A percentile compares a stretch with the other conserved stretches of the same genome.
phyloP scores from a whole-genome alignment of 2,888 invertebrate genomes.

The Gerris lacustris region DNA sequence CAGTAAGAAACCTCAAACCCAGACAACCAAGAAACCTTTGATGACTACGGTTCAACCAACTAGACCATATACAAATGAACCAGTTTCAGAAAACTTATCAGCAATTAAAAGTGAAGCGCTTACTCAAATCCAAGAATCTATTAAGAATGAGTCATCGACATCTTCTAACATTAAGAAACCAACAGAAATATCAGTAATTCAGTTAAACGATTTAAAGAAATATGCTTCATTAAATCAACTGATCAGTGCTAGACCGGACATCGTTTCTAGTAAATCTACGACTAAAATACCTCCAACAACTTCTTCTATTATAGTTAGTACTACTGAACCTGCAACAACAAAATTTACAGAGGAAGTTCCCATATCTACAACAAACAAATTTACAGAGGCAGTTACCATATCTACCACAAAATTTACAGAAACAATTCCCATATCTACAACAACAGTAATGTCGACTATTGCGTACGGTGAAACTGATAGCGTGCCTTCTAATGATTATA shows the following conservation, averaged over 20 bases:
- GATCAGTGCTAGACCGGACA: not conserved
- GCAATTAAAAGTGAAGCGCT: not conserved
- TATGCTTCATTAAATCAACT: not conserved
- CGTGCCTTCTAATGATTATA: not conserved
- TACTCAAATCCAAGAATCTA: not conserved
- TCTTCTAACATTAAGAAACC: not conserved
- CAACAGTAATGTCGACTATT: not conserved
- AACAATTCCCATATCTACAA: not conserved
- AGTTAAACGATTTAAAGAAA: not conserved
- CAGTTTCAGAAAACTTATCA: not conserved
- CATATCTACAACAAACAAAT: not conserved
- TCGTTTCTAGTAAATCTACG: not conserved
- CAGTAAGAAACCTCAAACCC: constrained; percentile 10
- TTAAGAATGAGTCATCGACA: not conserved
- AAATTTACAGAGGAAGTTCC: not conserved
- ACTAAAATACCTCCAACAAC: not conserved
- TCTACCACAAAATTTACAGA: not conserved
- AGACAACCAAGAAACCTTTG: constrained; percentile 13
- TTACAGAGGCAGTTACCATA: not conserved
- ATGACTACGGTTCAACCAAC: not conserved
- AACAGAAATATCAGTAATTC: not conserved
- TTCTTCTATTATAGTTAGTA: not conserved
- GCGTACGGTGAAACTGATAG: constrained; percentile 9
- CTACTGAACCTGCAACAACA: not conserved
- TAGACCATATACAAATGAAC: not conserved